These are phyloP conservation scores for Psettodes erumei DNA, from an alignment of 2,113 vertebrate species.

Conservation along the genomic window DNA sequence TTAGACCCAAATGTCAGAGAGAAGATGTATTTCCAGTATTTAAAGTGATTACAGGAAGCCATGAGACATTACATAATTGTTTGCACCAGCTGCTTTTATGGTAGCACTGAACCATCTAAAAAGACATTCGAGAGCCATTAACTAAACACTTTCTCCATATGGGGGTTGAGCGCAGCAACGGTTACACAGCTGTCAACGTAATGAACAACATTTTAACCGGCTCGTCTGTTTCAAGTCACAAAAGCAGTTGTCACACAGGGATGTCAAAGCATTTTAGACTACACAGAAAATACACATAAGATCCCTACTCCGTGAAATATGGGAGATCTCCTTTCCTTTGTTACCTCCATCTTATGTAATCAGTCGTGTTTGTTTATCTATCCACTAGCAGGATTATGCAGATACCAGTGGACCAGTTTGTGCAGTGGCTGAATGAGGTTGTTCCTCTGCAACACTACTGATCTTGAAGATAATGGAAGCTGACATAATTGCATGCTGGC, in stretches of 20 bases:
- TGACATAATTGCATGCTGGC: conserved; percentile 34
- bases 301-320: not conserved
- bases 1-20: not conserved
- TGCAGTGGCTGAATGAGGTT: conserved; percentile 36
- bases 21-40: not conserved
- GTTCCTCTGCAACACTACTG: conserved; percentile 34
- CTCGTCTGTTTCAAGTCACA: not conserved
- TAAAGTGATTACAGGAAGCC: not conserved
- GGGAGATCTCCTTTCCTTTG: not conserved
- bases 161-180: conserved; percentile 19
- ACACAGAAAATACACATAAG: not conserved
- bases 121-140: conserved; percentile 40
- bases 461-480: conserved; percentile 50
- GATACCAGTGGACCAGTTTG: too few species aligned
- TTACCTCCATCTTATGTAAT: too few species aligned
- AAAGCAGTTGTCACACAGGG: not conserved
- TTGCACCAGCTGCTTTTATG: conserved; percentile 47
- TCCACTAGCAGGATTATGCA: too few species aligned
- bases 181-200: conserved; percentile 40
- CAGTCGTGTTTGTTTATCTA: too few species aligned
- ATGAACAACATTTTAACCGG: conserved; percentile 20
- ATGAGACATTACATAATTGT: not conserved
- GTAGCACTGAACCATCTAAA: conserved; percentile 26
- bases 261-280: not conserved
- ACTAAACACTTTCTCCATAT: conserved; percentile 42